Percentiles rank a stretch among this genome's conserved stretches.
These are phyloP conservation scores for Coturnix japonica DNA, from an alignment of 2,113 vertebrate genomes.

Conservation along the genomic window DNA sequence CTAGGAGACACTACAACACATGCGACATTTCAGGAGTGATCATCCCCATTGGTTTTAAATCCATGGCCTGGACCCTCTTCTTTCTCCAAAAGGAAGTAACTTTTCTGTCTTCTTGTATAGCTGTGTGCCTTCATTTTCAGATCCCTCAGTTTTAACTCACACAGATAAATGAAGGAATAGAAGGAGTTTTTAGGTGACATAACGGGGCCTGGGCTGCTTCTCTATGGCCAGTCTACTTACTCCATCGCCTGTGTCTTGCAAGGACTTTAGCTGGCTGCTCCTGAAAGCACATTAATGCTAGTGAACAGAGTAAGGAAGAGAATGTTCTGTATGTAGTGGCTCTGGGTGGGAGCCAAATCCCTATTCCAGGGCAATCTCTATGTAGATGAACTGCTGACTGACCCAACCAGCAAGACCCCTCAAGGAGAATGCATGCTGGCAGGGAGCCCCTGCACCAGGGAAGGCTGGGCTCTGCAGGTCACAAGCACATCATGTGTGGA, in stretches of 20 bases:
- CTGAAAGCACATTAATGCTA: not conserved
- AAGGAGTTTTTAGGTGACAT: not conserved
- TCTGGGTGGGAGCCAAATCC: not conserved
- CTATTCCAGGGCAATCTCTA: not conserved
- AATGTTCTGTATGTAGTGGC: not conserved
- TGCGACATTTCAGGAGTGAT: not conserved
- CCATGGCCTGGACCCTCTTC: not conserved
- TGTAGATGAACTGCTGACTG: not conserved
- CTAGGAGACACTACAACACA: not conserved
- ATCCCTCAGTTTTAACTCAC: not conserved
- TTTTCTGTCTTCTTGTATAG: not conserved
- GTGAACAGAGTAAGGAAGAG: not conserved
- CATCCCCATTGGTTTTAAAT: not conserved
- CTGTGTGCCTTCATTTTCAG: not conserved
- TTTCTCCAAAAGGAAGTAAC: not conserved
- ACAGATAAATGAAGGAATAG: not conserved
- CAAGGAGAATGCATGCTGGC: not conserved
- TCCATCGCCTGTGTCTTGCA: not conserved
- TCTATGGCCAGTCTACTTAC: not conserved
- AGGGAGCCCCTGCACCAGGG: not conserved
- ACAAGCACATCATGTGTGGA: accelerated
- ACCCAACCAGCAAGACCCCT: not conserved
- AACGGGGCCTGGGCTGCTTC: not conserved
- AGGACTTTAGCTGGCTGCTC: not conserved
- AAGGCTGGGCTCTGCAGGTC: not conserved